Percentiles rank a stretch among this genome's conserved stretches.
Conservation (phyloP, 2,113 vertebrate species). For the Marmota flaviventris region DNA sequence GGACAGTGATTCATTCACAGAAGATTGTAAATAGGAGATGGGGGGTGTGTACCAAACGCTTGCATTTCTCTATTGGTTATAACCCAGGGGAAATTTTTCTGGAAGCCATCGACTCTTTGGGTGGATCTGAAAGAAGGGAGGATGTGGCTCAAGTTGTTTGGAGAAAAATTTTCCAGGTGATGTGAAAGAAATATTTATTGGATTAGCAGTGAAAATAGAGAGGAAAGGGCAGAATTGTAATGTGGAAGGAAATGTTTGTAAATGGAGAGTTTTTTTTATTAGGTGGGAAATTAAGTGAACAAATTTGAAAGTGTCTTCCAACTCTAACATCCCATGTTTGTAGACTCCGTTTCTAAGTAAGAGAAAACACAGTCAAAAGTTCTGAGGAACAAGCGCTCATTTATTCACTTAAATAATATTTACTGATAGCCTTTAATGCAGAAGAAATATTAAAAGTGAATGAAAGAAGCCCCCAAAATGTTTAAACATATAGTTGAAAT, state of each 20-base stretch:
- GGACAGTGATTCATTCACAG: not conserved
- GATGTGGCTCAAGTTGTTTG: not conserved
- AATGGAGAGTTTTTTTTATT: not conserved
- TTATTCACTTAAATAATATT: not conserved
- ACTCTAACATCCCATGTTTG: not conserved
- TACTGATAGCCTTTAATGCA: not conserved
- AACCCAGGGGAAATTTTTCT: not conserved
- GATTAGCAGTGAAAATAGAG: not conserved
- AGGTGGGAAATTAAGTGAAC: not conserved
- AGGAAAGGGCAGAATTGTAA: not conserved
- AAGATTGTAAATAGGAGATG: not conserved
- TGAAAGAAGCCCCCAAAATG: not conserved
- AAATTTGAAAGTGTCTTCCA: not conserved
- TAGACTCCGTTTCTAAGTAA: not conserved
- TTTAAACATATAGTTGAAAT: not conserved
- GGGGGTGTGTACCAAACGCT: not conserved
- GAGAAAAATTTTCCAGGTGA: conserved; percentile 49
- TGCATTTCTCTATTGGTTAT: not conserved
- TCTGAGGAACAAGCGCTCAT: not conserved
- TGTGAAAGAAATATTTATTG: not conserved
- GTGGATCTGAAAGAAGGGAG: not conserved
- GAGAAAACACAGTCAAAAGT: not conserved
- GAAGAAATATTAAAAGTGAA: not conserved
- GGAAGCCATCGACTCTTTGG: not conserved
- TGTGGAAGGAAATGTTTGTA: not conserved